These are phyloP conservation scores for Enteromius treurensis DNA, from an alignment of 2,797 vertebrate species.

Conservation along the genomic window DNA sequence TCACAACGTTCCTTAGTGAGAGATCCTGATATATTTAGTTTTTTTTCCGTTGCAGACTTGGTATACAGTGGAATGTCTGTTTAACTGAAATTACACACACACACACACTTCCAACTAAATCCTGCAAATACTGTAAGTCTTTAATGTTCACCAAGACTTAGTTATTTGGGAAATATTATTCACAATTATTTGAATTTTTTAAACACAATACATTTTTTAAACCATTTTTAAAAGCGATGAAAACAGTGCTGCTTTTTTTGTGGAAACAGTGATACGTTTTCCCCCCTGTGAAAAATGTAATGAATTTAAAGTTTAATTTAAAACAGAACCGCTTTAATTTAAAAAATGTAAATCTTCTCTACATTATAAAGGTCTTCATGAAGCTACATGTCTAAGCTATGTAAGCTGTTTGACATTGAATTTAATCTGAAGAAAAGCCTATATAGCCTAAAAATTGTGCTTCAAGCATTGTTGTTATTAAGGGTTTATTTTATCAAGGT, in stretches of 20 bases:
- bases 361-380: not conserved
- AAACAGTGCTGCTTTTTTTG: not conserved
- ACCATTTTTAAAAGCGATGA: too few species aligned
- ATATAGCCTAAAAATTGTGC: not conserved
- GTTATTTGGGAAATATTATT: not conserved
- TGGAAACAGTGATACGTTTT: not conserved
- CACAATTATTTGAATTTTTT: too few species aligned
- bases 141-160: not conserved
- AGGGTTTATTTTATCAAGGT: not conserved
- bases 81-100: slow-evolving; percentile 28
- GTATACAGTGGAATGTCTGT: slow-evolving; percentile 48
- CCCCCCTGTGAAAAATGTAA: too few species aligned
- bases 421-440: not conserved
- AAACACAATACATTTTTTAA: too few species aligned
- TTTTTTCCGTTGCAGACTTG: slow-evolving; percentile 31
- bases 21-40: slow-evolving; percentile 50
- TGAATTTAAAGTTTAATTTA: not conserved
- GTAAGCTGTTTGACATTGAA: not conserved
- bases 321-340: too few species aligned
- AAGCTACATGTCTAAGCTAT: not conserved
- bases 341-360: not conserved
- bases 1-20: slow-evolving; percentile 53
- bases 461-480: not conserved
- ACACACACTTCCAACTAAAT: not conserved
- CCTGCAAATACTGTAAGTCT: not conserved